These are phyloP conservation scores for Rhyacophila evoluta DNA, from an alignment of 2,888 invertebrate genomes.

Conservation along the genomic window DNA sequence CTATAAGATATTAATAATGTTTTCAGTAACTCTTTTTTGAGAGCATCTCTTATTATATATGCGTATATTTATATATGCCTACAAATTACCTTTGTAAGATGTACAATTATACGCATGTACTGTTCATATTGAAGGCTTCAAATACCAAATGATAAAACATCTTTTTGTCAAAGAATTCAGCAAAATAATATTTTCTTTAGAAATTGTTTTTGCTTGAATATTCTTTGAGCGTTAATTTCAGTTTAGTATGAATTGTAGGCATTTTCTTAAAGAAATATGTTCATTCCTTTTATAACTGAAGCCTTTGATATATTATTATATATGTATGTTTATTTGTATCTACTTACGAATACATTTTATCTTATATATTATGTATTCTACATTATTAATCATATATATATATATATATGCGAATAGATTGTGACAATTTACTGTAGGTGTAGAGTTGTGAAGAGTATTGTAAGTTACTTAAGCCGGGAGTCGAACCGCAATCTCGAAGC, in stretches of 20 bases:
- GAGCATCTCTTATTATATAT: slow-evolving; percentile 61
- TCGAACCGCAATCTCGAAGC: background rate
- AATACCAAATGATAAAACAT: background rate
- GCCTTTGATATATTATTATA: background rate
- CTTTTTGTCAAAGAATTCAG: too few relatives aligned
- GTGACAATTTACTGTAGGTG: slow-evolving; percentile 55
- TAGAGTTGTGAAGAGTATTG: slow-evolving; percentile 38
- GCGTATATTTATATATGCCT: background rate
- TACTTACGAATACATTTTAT: slow-evolving; percentile 9
- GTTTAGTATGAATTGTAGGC: background rate
- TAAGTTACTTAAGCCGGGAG: slow-evolving; percentile 43
- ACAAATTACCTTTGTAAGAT: background rate
- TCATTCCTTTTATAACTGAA: slow-evolving; percentile 6
- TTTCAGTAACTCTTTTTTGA: slow-evolving; percentile 73
- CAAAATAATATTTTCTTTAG: too few relatives aligned
- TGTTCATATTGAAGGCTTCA: slow-evolving; percentile 12
- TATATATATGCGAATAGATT: slow-evolving; percentile 53
- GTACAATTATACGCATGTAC: background rate
- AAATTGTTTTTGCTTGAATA: too few relatives aligned
- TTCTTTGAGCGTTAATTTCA: too few relatives aligned
- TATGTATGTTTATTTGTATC: background rate
- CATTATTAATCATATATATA: background rate
- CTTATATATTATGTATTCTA: slow-evolving; percentile 10
- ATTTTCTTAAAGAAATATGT: background rate
- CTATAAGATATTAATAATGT: slow-evolving; percentile 66